Conservation (phyloP, 2,888 invertebrate genomes). For the Meteorus colon region DNA sequence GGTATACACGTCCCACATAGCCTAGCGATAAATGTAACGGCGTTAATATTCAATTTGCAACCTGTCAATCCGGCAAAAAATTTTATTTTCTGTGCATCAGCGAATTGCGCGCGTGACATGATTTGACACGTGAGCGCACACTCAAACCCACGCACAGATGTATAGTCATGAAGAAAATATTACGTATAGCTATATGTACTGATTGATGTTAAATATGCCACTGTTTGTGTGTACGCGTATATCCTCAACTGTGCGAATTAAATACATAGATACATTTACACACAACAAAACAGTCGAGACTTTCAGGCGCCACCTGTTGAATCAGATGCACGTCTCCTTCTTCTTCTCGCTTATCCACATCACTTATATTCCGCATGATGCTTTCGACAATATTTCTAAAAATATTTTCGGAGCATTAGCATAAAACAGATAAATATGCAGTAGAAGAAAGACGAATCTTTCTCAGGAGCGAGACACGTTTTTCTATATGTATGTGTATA, state of each 20-base stretch:
- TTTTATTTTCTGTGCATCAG: slow-evolving; percentile 8
- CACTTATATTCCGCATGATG: slow-evolving; percentile 25
- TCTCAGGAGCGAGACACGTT: slow-evolving; percentile 37
- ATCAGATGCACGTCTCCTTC: not conserved
- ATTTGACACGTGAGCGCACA: not conserved
- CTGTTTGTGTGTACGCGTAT: slow-evolving; percentile 10
- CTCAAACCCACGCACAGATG: not conserved
- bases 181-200: not conserved
- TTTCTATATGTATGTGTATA: slow-evolving; percentile 34
- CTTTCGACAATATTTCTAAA: slow-evolving; percentile 23
- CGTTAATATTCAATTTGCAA: slow-evolving; percentile 50
- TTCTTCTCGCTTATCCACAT: slow-evolving; percentile 11
- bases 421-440: slow-evolving; percentile 36
- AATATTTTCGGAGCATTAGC: slow-evolving; percentile 30
- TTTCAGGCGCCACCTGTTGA: slow-evolving; percentile 45
- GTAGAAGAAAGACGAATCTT: slow-evolving; percentile 21
- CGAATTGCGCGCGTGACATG: slow-evolving; percentile 11
- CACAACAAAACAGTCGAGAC: slow-evolving; percentile 7
- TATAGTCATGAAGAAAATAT: not conserved
- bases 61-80: slow-evolving; percentile 44
- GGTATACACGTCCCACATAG: slow-evolving; percentile 4
- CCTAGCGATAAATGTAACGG: slow-evolving; percentile 26
- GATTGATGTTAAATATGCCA: not conserved
- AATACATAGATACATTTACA: slow-evolving; percentile 4
- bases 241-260: slow-evolving; percentile 9